Evolutionary conservation across 2,888 invertebrate species (phyloP).

Genomic region (Neria commutata): DNA sequence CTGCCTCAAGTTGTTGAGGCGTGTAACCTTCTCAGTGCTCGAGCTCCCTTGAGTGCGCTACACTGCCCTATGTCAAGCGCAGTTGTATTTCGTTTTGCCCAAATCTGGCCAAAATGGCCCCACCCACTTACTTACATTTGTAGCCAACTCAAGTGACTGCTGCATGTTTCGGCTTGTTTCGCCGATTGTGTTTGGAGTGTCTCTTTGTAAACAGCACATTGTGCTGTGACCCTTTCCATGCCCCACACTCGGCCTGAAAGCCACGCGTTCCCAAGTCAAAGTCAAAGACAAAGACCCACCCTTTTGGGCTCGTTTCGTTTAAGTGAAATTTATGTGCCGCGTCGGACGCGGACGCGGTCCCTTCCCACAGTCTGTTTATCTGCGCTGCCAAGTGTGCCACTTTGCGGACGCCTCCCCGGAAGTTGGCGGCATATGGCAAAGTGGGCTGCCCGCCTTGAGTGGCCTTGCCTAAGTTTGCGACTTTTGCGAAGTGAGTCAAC

Average conservation of each 20-base stretch:
- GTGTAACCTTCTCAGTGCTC: conserved; percentile 2
- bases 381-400: conserved; percentile 32
- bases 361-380: conserved; percentile 39
- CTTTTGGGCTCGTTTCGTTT: conserved; percentile 35
- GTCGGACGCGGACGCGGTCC: too few relatives aligned
- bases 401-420: conserved; percentile 52
- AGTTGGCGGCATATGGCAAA: conserved; percentile 54
- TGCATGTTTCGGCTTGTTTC: background rate
- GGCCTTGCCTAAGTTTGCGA: conserved; percentile 47
- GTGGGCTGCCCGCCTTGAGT: conserved; percentile 33
- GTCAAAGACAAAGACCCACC: background rate
- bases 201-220: background rate
- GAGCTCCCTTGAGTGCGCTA: conserved; percentile 1
- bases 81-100: background rate
- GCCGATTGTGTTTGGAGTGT: background rate
- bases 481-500: conserved; percentile 28
- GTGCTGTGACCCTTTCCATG: background rate
- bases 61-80: conserved; percentile 12
- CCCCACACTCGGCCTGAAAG: background rate
- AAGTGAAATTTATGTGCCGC: conserved; percentile 56
- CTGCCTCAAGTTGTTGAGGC: background rate
- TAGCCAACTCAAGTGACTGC: background rate
- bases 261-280: background rate
- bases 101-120: background rate
- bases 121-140: background rate